Evolutionary conservation across 2,888 invertebrate genomes (phyloP), one percentile per base, ranked within the genome.

Genomic region (Margaritifera margaritifera): DNA sequence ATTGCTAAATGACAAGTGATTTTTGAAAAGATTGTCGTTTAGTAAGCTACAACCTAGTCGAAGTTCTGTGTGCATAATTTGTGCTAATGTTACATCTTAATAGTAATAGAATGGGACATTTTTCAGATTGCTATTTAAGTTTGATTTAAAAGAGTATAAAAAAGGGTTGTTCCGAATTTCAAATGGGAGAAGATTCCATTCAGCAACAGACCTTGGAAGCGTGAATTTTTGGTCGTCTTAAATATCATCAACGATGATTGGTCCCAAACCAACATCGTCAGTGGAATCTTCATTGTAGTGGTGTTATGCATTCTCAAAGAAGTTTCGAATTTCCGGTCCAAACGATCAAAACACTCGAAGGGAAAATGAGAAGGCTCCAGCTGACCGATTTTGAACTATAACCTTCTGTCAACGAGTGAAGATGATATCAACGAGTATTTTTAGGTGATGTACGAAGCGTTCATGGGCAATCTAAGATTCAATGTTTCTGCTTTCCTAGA

Each of bases 351-450:
- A 83, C 84, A 3, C 71, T 84, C 11, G 58, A 84, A 4, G 72
- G 83, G 53, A n/a, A n/a, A n/a, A n/a, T n/a, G n/a, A n/a, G 84
- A 83, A 8, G 84, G 83, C 1, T 75, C 77, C 51, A 62, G 84
- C 55, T 61, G 76, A 51, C 72, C 71, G 52, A 69, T 68, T 54
- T 68, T 84, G 18, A 84, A 84, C 66, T 83, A 84, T 67, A 84
- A 84, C 64, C 68, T 84, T 18, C 68, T 84, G 51, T 83, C 83
- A 11, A 71, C 80, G 6, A 78, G 81, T 57, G 77, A 77, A 66
- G 85, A 83, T 62, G 85, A 85, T 66, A 81, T 84, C 42, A 81
- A 86, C 55, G 84, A 85, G n/a, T 83, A 84, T 66, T 71, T 84
- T 52, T 78, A 83, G 52, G 83, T 82, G 11, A 86, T 86, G 86